Evolutionary conservation across 2,113 vertebrate genomes (phyloP).

Genomic region (Paramormyrops kingsleyae): DNA sequence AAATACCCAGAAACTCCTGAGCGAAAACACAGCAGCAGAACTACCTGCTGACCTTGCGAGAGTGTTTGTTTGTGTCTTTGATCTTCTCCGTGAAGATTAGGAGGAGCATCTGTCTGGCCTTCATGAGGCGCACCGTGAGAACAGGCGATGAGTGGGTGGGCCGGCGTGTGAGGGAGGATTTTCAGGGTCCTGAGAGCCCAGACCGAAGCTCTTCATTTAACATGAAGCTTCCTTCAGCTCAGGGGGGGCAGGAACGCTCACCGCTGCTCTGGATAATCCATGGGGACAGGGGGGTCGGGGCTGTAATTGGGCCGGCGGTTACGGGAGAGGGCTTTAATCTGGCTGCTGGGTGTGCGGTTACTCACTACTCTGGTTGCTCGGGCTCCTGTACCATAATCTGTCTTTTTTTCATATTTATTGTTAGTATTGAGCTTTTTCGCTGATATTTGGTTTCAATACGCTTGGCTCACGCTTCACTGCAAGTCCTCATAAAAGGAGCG

Average conservation of each 20-base stretch:
- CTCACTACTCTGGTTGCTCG: neutral
- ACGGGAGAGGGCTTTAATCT: neutral
- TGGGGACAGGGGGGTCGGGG: neutral
- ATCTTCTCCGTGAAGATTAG: neutral
- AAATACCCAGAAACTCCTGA: neutral
- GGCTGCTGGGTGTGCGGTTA: neutral
- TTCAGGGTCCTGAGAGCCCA: neutral
- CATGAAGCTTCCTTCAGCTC: neutral
- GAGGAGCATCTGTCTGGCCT: neutral
- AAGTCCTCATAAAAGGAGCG: neutral
- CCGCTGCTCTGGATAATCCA: neutral
- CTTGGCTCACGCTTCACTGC: neutral
- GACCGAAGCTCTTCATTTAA: neutral
- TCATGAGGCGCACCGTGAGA: neutral
- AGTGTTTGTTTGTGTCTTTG: neutral
- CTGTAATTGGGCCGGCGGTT: neutral
- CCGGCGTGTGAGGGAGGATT: neutral
- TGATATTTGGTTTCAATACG: neutral
- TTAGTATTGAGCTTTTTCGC: neutral
- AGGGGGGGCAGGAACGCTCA: neutral
- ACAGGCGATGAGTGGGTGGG: neutral
- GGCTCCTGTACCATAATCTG: neutral
- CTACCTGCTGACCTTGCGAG: neutral
- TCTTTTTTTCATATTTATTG: neutral
- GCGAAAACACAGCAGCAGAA: neutral